Base-by-base conservation (phyloP, 2,113 vertebrate genomes). In the Gymnorhina tibicen region DNA sequence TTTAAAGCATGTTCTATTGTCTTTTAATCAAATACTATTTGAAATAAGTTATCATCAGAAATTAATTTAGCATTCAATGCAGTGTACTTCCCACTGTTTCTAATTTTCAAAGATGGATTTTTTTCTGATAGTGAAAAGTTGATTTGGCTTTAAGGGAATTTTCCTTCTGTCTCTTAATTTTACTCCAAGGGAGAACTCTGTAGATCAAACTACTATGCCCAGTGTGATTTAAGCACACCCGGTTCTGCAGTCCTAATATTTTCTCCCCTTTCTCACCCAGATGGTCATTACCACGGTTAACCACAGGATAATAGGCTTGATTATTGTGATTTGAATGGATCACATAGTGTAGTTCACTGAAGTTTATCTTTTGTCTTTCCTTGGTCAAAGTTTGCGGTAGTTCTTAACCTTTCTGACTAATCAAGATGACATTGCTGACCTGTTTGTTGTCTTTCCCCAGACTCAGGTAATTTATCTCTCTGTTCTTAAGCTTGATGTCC, bases 21-120 rank as follows among this genome's bases (percentile, higher is more conserved):
- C 88, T 96, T 97, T 95, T 93, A 96, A 91, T 95, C 87, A 97
- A 97, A 94, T 90, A 16, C 80, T 66, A 4, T 74, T 95, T 94
- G 76, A 96, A 91, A 95, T 80, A 69, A 82, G 68, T 91, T 97
- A 92, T 91, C 79, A 93, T 67, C 89, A 89, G 50, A 93, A 95
- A 96, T 96, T 93, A 96, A 96, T 96, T 93, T 74, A 84, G 41
- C 24, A 60, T 93, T 89, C 75, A 83, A 24, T 67, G 81, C 52
- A n/a, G 50, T 22, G 26, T 56, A 67, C 85, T 87, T 95, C 95
- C 89, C 3, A 32, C 89, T 94, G 96, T 78, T 93, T 95, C 85
- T 91, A 49, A 94, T 95, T 94, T 96, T 94, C 82, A 59, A 76
- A 95, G 77, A 94, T 95, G 75, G 85, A 89, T 94, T 80, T 82